Evolutionary conservation across 2,113 vertebrate species (phyloP).

Genomic region (Aldabrachelys gigantea): DNA sequence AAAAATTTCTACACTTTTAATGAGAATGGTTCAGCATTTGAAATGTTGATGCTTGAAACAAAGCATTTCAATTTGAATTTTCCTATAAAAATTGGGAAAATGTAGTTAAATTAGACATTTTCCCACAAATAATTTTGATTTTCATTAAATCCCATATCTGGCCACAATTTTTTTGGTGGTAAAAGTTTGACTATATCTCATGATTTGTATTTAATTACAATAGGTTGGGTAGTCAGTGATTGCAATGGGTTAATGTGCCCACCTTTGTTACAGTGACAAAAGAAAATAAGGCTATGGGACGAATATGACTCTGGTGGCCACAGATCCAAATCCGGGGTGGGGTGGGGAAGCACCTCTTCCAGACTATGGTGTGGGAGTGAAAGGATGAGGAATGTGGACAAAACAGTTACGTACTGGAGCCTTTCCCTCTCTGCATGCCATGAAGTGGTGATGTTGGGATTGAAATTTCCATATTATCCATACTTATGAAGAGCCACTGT

Average conservation of each 20-base stretch:
- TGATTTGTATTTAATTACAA: neutral
- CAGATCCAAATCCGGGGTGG: neutral
- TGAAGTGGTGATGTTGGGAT: neutral
- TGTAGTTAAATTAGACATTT: neutral
- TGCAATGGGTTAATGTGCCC: neutral
- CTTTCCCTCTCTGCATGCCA: neutral
- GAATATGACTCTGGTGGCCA: neutral
- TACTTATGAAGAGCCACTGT: neutral
- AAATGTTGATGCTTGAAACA: neutral
- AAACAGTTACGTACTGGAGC: neutral
- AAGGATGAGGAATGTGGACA: neutral
- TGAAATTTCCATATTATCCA: neutral
- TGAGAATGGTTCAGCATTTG: neutral
- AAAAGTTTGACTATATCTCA: neutral
- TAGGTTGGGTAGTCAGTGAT: neutral
- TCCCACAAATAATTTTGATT: neutral
- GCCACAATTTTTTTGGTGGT: neutral
- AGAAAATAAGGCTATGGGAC: neutral
- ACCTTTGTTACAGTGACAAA: neutral
- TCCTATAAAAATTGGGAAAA: neutral
- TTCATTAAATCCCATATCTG: neutral
- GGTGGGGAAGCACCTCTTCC: neutral
- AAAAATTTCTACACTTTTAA: neutral
- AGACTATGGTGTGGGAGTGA: neutral
- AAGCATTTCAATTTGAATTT: neutral